Conservation (phyloP, 2,797 vertebrate genomes). For the Amblyraja radiata region DNA sequence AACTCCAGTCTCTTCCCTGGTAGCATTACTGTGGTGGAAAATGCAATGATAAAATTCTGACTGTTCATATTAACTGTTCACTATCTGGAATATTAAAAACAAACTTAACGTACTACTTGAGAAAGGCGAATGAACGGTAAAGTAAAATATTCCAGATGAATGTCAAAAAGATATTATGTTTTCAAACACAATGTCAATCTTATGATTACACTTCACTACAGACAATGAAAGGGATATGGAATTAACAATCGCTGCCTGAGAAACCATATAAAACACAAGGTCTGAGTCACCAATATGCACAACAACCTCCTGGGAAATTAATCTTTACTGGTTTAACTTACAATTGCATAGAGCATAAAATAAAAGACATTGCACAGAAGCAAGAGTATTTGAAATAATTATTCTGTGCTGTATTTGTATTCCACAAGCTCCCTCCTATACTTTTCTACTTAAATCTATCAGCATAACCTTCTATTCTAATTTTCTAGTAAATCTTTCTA, state of each 20-base stretch:
- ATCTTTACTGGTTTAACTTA: not conserved
- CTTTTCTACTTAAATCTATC: not conserved
- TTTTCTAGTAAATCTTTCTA: no score
- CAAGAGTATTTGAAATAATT: not conserved
- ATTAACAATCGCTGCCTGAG: not conserved
- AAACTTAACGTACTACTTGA: no score
- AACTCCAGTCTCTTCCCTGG: not conserved
- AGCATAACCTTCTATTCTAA: not conserved
- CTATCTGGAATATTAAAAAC: no score
- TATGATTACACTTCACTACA: not conserved
- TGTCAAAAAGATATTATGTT: not conserved
- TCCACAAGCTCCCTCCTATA: not conserved
- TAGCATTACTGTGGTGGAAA: not conserved
- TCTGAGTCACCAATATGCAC: not conserved
- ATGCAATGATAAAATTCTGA: not conserved
- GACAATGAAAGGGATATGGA: not conserved
- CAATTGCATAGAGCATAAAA: not conserved
- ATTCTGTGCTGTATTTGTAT: not conserved
- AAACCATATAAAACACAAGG: not conserved
- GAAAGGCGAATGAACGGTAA: not conserved
- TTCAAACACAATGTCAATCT: not conserved
- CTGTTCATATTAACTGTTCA: not conserved
- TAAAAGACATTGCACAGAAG: not conserved
- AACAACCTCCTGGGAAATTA: not conserved
- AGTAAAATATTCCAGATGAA: not conserved